A percentile compares a stretch with the other conserved stretches of the same genome.
These are phyloP conservation scores for Protobothrops mucrosquamatus DNA, from an alignment of 2,113 vertebrate species.

Conservation along the genomic window DNA sequence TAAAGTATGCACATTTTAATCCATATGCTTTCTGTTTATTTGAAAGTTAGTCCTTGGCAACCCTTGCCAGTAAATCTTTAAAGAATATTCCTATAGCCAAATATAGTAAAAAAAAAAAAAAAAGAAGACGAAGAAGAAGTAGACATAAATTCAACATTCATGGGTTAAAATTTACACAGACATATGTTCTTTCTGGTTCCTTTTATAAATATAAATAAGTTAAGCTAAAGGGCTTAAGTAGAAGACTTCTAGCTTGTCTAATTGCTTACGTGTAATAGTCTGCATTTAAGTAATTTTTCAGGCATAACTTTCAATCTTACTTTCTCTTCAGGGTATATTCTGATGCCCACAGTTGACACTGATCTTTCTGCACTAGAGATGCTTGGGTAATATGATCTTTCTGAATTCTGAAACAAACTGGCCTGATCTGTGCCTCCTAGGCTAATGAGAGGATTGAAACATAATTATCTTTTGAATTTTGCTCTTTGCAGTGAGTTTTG, in stretches of 20 bases:
- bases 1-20: not conserved
- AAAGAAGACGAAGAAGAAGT: not conserved
- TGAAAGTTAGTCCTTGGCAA: not conserved
- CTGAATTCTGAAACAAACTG: not conserved
- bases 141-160: not conserved
- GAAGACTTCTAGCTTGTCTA: not conserved
- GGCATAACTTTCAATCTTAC: not conserved
- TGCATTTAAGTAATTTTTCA: conserved; percentile 4
- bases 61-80: not conserved
- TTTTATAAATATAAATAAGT: not conserved
- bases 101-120: not conserved
- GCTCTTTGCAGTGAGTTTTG: not conserved
- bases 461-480: not conserved
- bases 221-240: not conserved
- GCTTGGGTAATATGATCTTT: not conserved
- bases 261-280: not conserved
- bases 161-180: not conserved
- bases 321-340: not conserved
- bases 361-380: conserved; percentile 41
- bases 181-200: not conserved
- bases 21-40: not conserved
- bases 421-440: not conserved
- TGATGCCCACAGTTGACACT: not conserved
- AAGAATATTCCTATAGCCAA: not conserved
- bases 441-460: not conserved